Evolutionary conservation across 2,888 invertebrate genomes (phyloP), one percentile per base, ranked within the genome.

Genomic region (Plemyria rubiginata): DNA sequence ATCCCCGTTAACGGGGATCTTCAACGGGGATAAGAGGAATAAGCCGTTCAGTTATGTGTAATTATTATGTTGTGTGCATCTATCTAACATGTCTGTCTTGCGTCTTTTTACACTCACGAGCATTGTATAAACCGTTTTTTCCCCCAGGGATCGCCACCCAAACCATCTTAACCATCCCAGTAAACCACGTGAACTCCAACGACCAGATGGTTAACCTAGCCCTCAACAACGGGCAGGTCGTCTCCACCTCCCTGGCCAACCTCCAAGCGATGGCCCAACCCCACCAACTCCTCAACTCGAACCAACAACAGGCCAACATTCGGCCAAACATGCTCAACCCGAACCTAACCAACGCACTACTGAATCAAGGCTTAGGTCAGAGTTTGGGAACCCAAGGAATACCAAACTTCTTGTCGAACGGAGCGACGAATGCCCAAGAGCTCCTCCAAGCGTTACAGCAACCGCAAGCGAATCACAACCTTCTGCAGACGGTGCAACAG

Each of bases 141-240:
- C 63, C 76, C 78, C 49, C 90, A 98, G 98, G 98, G 75, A 96
- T 98, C 84, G 98, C 98, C 58, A 97, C 98, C 55, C 99, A 99
- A 93, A 98, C 98, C 79, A 98, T 99, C 82, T 94, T 99, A 76
- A 98, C 98, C 72, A 98, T 99, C 84, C 98, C 98, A 59, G 97
- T 98, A 65, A 97, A 96, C 90, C 97, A 97, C 91, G 96, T 97
- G 71, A 97, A 96, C 91, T 94, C 95, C 53, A 94, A 94, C 82
- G 94, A 94, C 74, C 94, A 94, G 77, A 96, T 96, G 95, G 96
- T 96, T 32, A 96, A 97, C 84, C 88, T 97, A 77, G 96, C 97
- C 5, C 93, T 97, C 69, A 96, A 96, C 86, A 97, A 97, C 85
- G 97, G 97, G 36, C 97, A 97, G 91, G 96, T 97, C 48, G 96